phyloP scores from a whole-genome alignment of 2,113 vertebrate species.

The Mobula hypostoma region DNA sequence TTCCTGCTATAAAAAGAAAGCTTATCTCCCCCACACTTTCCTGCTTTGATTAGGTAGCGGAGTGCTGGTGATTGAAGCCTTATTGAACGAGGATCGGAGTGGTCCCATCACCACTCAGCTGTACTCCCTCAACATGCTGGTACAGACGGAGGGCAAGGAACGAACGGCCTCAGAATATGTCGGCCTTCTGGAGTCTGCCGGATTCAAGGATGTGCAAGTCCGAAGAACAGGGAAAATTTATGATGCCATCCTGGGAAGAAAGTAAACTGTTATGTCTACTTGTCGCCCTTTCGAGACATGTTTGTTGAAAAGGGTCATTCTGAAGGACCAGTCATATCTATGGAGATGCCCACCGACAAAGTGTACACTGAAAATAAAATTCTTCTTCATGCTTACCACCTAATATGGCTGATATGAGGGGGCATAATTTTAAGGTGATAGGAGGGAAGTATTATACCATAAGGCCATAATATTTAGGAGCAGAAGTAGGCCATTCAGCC shows the following conservation, averaged over 20 bases:
- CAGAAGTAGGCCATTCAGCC: no score
- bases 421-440: no score
- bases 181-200: constrained; percentile 58
- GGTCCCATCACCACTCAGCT: constrained; percentile 67
- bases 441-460: no score
- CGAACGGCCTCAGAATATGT: constrained; percentile 59
- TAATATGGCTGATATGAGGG: no score
- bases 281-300: neutral
- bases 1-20: no score
- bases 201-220: constrained; percentile 58
- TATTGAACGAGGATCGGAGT: constrained; percentile 64
- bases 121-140: constrained; percentile 76
- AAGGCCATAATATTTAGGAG: no score
- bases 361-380: neutral
- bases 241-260: constrained; percentile 65
- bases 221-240: constrained; percentile 65
- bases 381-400: neutral
- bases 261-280: constrained; percentile 43
- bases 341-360: neutral
- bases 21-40: accelerated
- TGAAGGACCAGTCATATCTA: neutral
- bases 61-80: constrained; percentile 66
- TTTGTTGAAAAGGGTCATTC: neutral
- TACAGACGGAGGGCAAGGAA: constrained; percentile 79
- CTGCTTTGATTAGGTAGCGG: constrained; percentile 56